A percentile compares a stretch with the other conserved stretches of the same genome.
These are phyloP conservation scores for Leucosticte australis DNA, from an alignment of 2,113 vertebrate species.

Conservation along the genomic window DNA sequence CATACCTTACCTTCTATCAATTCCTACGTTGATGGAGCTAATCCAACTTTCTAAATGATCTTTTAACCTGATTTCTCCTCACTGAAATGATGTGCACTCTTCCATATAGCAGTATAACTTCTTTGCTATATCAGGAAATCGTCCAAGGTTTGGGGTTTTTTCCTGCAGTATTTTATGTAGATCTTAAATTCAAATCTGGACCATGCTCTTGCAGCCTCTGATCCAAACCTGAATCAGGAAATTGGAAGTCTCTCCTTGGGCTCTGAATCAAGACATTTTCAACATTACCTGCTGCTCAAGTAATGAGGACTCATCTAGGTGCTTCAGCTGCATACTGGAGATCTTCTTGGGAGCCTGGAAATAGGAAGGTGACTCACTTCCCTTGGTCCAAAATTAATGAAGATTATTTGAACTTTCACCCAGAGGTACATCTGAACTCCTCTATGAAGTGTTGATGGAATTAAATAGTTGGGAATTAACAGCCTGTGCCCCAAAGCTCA, in stretches of 20 bases:
- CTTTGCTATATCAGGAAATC: background rate
- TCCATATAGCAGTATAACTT: background rate
- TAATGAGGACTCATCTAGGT: background rate
- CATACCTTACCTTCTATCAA: background rate
- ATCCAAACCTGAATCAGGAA: background rate
- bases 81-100: background rate
- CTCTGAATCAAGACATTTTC: background rate
- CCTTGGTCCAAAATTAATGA: background rate
- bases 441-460: background rate
- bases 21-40: background rate
- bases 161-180: background rate
- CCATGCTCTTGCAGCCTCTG: background rate
- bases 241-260: background rate
- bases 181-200: background rate
- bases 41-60: background rate
- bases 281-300: background rate
- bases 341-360: background rate
- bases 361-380: background rate
- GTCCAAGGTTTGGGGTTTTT: no score
- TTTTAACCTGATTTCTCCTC: slow-evolving; percentile 7
- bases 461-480: background rate
- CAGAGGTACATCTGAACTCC: background rate
- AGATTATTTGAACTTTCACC: background rate
- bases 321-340: background rate
- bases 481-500: background rate